Conservation (phyloP, 2,113 vertebrate species). For the Pelecanoides urinatrix region DNA sequence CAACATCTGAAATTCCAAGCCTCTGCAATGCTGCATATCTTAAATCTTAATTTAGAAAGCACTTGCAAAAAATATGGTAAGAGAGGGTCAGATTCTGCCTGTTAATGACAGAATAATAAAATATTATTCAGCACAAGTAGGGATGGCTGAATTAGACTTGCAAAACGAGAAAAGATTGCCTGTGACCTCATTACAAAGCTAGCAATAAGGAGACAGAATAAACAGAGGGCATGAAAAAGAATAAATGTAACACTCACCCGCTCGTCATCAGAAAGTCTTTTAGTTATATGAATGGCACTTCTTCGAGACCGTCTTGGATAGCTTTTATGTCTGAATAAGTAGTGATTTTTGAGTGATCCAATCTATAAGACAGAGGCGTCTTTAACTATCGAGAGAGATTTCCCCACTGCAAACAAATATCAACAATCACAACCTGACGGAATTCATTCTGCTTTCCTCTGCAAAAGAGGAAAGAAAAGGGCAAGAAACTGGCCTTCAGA, state of each 20-base stretch:
- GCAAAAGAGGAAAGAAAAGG: background rate
- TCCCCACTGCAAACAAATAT: background rate
- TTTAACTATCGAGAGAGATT: background rate
- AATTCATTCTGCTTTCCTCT: background rate
- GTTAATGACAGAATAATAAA: background rate
- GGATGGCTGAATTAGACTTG: background rate
- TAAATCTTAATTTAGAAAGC: slow-evolving; percentile 5
- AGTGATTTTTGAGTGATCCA: slow-evolving; percentile 93
- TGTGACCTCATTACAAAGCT: background rate
- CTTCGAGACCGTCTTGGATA: slow-evolving; percentile 89
- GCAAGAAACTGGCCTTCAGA: background rate
- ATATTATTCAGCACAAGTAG: background rate
- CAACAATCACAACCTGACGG: background rate
- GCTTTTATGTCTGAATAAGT: slow-evolving; percentile 87
- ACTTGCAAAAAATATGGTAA: background rate
- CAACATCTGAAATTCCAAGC: background rate
- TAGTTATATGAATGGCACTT: slow-evolving; percentile 87
- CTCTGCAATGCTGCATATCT: background rate
- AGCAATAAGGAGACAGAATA: background rate
- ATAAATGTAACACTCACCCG: slow-evolving; percentile 74
- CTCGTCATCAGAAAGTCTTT: slow-evolving; percentile 90
- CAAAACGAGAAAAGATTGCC: background rate
- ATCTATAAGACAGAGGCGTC: slow-evolving; percentile 78
- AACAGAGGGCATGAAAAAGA: background rate
- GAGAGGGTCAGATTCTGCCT: background rate